Percentiles rank a stretch among this genome's conserved stretches.
Evolutionary conservation across 2,113 vertebrate genomes (phyloP).

Genomic region (Mastomys coucha): DNA sequence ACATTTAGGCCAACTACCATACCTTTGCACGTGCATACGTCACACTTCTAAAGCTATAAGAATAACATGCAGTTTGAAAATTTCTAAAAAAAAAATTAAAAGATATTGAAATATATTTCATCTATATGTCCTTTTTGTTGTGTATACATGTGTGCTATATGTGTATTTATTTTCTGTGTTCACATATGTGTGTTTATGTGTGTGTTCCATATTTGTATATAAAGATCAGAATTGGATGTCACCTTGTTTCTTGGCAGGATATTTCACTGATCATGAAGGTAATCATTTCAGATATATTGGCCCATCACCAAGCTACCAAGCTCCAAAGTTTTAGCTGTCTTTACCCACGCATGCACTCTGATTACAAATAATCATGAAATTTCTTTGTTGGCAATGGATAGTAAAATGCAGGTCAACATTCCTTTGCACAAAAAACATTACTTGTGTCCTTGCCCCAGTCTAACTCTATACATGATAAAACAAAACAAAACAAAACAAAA

Average conservation of each 20-base stretch:
- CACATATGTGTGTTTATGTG: not conserved
- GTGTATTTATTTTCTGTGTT: not conserved
- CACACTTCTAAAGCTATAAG: not conserved
- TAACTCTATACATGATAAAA: not conserved
- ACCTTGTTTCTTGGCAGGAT: not conserved
- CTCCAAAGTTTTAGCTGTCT: not conserved
- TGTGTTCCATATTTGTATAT: not conserved
- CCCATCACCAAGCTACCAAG: not conserved
- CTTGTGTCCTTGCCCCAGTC: not conserved
- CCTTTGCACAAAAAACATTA: not conserved
- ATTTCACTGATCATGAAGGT: not conserved
- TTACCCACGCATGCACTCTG: too few species aligned
- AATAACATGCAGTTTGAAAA: not conserved
- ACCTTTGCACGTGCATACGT: not conserved
- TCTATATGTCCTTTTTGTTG: not conserved
- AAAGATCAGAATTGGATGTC: not conserved
- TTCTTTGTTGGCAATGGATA: not conserved
- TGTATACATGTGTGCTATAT: not conserved
- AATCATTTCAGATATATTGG: not conserved
- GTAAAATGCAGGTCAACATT: not conserved
- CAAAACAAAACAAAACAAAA: too few species aligned
- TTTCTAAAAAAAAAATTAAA: not conserved
- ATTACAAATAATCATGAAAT: too few species aligned
- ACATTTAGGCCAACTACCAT: not conserved
- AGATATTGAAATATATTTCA: not conserved